phyloP scores from a whole-genome alignment of 1,140 invertebrate genomes.

The Venustaconcha ellipsiformis region DNA sequence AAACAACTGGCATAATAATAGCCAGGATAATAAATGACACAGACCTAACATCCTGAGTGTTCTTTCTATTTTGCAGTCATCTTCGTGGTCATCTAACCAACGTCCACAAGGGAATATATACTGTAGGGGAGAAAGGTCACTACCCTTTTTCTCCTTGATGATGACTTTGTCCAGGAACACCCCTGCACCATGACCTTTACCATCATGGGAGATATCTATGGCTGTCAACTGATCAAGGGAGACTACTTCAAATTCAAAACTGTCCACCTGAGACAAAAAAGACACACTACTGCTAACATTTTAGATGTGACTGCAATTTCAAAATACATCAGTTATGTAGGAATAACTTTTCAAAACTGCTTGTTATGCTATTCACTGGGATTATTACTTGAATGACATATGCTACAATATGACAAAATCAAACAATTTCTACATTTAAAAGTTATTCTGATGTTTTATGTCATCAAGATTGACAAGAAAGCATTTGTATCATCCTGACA shows the following conservation, averaged over 20 bases:
- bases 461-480: too few relatives aligned
- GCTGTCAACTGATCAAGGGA: conserved; percentile 40
- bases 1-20: too few relatives aligned
- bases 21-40: not conserved
- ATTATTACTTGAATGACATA: too few relatives aligned
- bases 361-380: too few relatives aligned
- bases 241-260: conserved; percentile 56
- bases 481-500: too few relatives aligned
- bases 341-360: too few relatives aligned
- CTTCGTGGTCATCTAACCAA: conserved; percentile 58
- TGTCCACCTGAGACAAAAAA: conserved; percentile 42
- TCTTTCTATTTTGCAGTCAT: conserved; percentile 50
- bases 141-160: conserved; percentile 39
- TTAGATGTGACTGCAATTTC: too few relatives aligned
- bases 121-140: conserved; percentile 21
- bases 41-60: conserved; percentile 44
- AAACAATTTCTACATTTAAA: too few relatives aligned
- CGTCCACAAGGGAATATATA: conserved; percentile 52
- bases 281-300: not conserved
- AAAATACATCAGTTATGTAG: too few relatives aligned
- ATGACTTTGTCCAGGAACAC: conserved; percentile 56
- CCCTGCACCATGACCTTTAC: conserved; percentile 55
- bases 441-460: too few relatives aligned
- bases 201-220: conserved; percentile 53
- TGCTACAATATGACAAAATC: too few relatives aligned